Base-by-base conservation (phyloP, 2,888 invertebrate genomes). In the Tanaodytes sp. region DNA sequence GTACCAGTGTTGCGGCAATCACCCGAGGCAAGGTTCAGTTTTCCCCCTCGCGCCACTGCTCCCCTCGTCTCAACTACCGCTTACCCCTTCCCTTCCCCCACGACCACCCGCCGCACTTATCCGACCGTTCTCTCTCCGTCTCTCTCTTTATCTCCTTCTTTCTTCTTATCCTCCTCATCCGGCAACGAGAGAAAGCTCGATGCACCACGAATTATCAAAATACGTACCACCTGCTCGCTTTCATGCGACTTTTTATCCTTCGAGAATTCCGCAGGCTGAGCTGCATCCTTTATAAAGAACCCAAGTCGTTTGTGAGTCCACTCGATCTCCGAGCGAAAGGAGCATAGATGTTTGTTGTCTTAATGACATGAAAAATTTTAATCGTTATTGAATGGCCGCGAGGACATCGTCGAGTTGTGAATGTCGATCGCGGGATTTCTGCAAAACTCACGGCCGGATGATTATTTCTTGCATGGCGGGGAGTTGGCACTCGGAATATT, bases 191-290 rank as follows among this genome's bases (percentile, higher is more conserved):
- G 58, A 58, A 54, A 57, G 31, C 65, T 42, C 52, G 65, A 62
- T 74, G 75, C 78, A 75, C 76, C 76, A 75, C 79, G 79, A 79
- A 79, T 79, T 77, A 77, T 78, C 78, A 75, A 79, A 78, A 79
- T 76, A 77, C 67, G 69, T 72, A 66, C 71, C 77, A 75, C 74
- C 76, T 75, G 76, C 75, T 77, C 73, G 73, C 68, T 77, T 73
- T 70, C 76, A 76, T 73, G 74, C 68, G 77, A 70, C 68, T 73
- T 73, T 64, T 67, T 59, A 71, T 43, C 67, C 71, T 71, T 63
- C 58, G 59, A 36, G 42, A 63, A 64, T 67, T 63, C 48, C n/a
- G 33, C 33, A 33, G 33, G 8, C 33, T 11, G 23, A 23, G 23
- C 23, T 8, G 39, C 36, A 39, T 51, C 52, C 48, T 54, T 39